Evolutionary conservation across 2,113 vertebrate species (phyloP), one percentile per base, ranked within the genome.

Genomic region (Nycticryphes semicollaris): DNA sequence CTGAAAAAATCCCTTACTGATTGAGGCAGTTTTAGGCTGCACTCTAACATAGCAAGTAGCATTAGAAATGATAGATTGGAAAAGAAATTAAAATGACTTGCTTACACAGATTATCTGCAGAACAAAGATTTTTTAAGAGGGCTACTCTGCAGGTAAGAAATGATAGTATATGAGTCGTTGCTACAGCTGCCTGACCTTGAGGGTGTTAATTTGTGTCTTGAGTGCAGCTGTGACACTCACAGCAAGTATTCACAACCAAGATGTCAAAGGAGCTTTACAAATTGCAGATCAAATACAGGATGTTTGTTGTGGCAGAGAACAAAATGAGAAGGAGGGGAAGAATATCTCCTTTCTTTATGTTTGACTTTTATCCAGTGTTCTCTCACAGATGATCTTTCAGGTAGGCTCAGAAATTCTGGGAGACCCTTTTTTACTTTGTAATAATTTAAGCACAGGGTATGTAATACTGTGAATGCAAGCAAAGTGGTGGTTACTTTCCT

Each of bases 1-100:
- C 90, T 79, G 78, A 95, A 98, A 93, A 95, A 97, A 96, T 94
- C 87, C 91, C 95, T 95, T 94, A 64, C 80, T 92, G 95, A 96
- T 96, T 37, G 45, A 97, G 96, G 85, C 88, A 89, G 88, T 96
- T 96, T 91, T 90, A 90, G 91, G 90, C 90, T 93, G 87, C 90
- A 96, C 56, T 87, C 74, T 95, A 96, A 93, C 16, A 35, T 37
- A 77, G 51, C 63, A 94, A 97, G 87, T 62, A 88, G 67, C 76
- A 91, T 92, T 96, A 96, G 90, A 97, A 97, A 97, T 94, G 53
- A 37, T 73, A 93, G 57, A 92, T 31, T 93, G 92, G 72, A 96
- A 96, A 94, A 95, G 35, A 97, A 97, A 95, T 94, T 91, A 92
- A 96, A 96, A 94, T 91, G 0, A 91, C 74, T 96, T 95, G 41